A percentile compares a stretch with the other conserved stretches of the same genome.
These are phyloP conservation scores for Sebastes nivosus DNA, from an alignment of 2,797 vertebrate genomes.

Conservation along the genomic window DNA sequence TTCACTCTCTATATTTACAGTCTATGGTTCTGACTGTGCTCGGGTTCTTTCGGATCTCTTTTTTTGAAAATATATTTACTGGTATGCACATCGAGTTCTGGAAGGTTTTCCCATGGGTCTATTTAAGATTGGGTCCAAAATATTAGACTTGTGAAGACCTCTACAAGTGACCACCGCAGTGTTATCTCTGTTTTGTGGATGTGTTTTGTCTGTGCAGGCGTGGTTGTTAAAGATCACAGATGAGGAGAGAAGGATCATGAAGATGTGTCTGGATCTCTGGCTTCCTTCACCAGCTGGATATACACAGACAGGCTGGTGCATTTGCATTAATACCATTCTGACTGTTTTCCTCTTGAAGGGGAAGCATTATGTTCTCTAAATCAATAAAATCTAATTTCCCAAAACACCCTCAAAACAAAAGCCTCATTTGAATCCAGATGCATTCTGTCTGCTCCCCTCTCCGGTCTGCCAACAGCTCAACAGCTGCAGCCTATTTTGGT, in stretches of 20 bases:
- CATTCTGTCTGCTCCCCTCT: not conserved
- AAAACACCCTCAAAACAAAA: not conserved
- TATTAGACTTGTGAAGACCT: not conserved
- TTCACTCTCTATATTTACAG: no score
- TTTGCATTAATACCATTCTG: not conserved
- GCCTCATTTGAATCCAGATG: constrained; percentile 3
- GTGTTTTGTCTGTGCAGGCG: not conserved
- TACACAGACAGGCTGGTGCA: constrained; percentile 1
- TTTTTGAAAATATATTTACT: not conserved
- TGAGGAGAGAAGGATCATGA: constrained; percentile 1
- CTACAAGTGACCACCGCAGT: not conserved
- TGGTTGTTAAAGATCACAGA: constrained; percentile 1
- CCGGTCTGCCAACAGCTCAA: not conserved
- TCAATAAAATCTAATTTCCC: constrained; percentile 19
- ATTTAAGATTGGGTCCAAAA: not conserved
- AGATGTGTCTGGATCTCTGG: constrained; percentile 3
- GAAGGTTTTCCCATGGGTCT: not conserved
- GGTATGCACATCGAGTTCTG: not conserved
- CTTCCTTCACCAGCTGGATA: constrained; percentile 14
- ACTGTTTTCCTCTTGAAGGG: not conserved
- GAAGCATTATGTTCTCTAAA: constrained; percentile 1
- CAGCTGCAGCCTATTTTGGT: not conserved
- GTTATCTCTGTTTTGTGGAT: no score
- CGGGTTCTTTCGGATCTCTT: not conserved
- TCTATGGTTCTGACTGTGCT: no score